Base-by-base conservation (phyloP, 2,797 vertebrate genomes). In the Anabas testudineus region DNA sequence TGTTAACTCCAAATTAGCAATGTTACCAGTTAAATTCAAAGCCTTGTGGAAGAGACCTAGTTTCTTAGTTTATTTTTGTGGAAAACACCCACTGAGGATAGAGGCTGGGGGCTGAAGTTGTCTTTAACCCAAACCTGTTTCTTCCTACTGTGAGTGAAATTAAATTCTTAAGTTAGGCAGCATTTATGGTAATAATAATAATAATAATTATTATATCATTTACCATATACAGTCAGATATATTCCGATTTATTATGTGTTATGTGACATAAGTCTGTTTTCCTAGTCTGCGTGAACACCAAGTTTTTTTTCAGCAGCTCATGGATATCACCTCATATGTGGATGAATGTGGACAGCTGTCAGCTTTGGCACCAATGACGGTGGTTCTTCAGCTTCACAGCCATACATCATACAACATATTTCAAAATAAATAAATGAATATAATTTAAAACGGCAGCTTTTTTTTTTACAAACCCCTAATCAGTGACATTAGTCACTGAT, bases 61-160 rank as follows among this genome's bases (percentile, higher is more conserved):
- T 16, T 61, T 61, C 53, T 43, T 8, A 22, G 26, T 13, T 70
- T 19, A 45, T 18, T 54, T 49, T 8, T 39, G 24, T 54, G 43
- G 9, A 59, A 47, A 59, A 21, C 16, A n/a, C 53, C 54, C 8
- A 51, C 4, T 45, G 24, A 37, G 13, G 8, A 7, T 43, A 7
- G 4, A 7, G 45, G 14, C 36, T n/a, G 7, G 43, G 9, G 36
- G 19, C 42, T 54, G 46, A 39, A 26, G 30, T 28, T 39, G 15
- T 39, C 21, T 13, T 26, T 10, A 24, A 45, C 49, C 15, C 26
- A 10, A 24, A 45, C 49, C 15, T 21, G 3, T 47, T 14, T 37
- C n/a, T 65, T 28, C 19, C 34, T 22, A 13, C 12, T 62, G 16
- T 57, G 16, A 30, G 36, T 18, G 1, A 65, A 67, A 6, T 36